phyloP scores from a whole-genome alignment of 2,888 invertebrate species.

The Achlya flavicornis region DNA sequence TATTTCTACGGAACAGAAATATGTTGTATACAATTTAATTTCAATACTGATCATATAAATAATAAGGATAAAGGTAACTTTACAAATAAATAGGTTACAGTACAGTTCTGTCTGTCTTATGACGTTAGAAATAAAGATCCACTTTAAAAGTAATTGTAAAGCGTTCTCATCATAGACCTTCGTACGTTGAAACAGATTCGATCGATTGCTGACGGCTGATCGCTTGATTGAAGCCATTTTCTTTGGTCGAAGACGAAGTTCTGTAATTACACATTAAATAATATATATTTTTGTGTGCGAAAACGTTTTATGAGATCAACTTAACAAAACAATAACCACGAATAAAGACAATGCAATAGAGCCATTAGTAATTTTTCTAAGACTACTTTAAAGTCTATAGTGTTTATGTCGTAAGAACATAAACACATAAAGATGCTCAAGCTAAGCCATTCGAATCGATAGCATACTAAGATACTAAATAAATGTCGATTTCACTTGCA shows the following conservation, averaged over 20 bases:
- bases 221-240: conserved; percentile 59
- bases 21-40: neutral
- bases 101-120: neutral
- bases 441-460: neutral
- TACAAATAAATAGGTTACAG: neutral
- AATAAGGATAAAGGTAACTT: neutral
- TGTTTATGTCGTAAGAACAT: too few relatives aligned
- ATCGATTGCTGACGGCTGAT: conserved; percentile 48
- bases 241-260: conserved; percentile 65
- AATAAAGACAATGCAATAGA: too few relatives aligned
- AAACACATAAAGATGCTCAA: too few relatives aligned
- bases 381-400: too few relatives aligned
- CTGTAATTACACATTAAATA: conserved; percentile 49
- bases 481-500: neutral
- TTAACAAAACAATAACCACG: too few relatives aligned
- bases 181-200: conserved; percentile 51
- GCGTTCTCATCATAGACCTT: conserved; percentile 41
- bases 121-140: neutral
- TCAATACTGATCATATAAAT: conserved; percentile 1
- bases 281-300: neutral
- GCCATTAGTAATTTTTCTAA: too few relatives aligned
- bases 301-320: too few relatives aligned
- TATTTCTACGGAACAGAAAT: neutral
- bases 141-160: neutral
- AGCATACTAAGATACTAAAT: neutral